These are phyloP conservation scores for Mylabris phalerata DNA, from an alignment of 1,140 invertebrate species.

Conservation along the genomic window DNA sequence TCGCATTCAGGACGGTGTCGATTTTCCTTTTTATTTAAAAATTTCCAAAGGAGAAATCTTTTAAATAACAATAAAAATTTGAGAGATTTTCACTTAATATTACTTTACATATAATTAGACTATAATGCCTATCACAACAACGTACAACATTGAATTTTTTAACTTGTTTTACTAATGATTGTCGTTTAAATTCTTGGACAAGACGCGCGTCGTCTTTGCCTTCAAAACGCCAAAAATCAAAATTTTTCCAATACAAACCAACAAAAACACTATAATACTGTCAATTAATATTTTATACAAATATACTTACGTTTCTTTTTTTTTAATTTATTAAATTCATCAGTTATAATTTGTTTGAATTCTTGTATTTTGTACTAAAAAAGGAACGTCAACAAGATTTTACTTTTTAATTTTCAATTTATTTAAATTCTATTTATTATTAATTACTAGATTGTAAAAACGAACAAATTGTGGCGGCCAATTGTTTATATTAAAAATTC, in stretches of 20 bases:
- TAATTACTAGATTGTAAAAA: too few relatives aligned
- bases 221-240: conserved; percentile 35
- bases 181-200: conserved; percentile 43
- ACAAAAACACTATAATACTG: conserved; percentile 4
- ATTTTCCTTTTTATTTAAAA: background rate
- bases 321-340: too few relatives aligned
- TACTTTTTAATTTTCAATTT: background rate
- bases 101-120: too few relatives aligned
- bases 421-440: too few relatives aligned
- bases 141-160: conserved; percentile 16
- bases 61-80: too few relatives aligned
- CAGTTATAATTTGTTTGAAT: too few relatives aligned
- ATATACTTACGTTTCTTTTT: conserved; percentile 16
- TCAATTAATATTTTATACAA: conserved; percentile 19
- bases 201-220: conserved; percentile 40
- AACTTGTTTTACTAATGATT: conserved; percentile 36
- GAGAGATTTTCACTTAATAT: too few relatives aligned
- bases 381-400: conserved; percentile 28
- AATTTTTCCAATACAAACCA: background rate
- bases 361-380: conserved; percentile 25
- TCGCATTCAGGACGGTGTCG: conserved; percentile 20
- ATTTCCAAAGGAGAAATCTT: too few relatives aligned
- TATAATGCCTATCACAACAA: conserved; percentile 11
- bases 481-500: too few relatives aligned
- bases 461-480: too few relatives aligned